phyloP scores from a whole-genome alignment of 2,888 invertebrate species.

The Penaeus monodon region DNA sequence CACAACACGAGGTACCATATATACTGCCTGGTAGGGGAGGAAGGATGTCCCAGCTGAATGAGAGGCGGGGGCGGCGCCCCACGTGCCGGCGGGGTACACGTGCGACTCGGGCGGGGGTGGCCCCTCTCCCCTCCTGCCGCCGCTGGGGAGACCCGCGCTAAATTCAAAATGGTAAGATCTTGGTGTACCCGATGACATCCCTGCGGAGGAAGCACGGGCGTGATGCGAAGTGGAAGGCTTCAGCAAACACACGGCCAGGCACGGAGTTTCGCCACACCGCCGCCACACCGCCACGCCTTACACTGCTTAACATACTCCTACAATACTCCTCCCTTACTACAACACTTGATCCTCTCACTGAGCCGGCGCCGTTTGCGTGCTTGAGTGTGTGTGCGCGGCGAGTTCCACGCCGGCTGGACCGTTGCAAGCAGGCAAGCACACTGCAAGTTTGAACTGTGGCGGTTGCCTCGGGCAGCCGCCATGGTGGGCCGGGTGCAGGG shows the following conservation, averaged over 20 bases:
- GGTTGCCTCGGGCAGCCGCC: conserved; percentile 33
- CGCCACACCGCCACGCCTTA: no score
- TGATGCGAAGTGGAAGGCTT: neutral
- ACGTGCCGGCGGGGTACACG: conserved; percentile 26
- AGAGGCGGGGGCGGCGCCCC: conserved; percentile 39
- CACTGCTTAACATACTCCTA: no score
- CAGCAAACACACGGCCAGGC: conserved; percentile 3
- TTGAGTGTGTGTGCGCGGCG: conserved; percentile 21
- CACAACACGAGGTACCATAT: no score
- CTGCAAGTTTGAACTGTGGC: conserved; percentile 53
- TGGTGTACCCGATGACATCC: no score
- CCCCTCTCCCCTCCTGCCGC: conserved; percentile 22
- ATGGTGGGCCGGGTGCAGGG: conserved; percentile 13
- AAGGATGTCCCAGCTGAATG: neutral
- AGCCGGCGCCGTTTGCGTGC: conserved; percentile 19
- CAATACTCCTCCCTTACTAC: conserved; percentile 7
- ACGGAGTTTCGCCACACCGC: no score
- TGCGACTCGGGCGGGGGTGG: conserved; percentile 24
- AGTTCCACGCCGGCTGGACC: conserved; percentile 25
- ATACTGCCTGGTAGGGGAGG: no score
- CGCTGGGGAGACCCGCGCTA: conserved; percentile 36
- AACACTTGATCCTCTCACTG: conserved; percentile 10
- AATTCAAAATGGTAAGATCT: conserved; percentile 26
- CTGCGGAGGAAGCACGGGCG: no score
- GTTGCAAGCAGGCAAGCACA: conserved; percentile 48